phyloP scores from a whole-genome alignment of 2,888 invertebrate genomes.

The Stenoptilia bipunctidactyla region DNA sequence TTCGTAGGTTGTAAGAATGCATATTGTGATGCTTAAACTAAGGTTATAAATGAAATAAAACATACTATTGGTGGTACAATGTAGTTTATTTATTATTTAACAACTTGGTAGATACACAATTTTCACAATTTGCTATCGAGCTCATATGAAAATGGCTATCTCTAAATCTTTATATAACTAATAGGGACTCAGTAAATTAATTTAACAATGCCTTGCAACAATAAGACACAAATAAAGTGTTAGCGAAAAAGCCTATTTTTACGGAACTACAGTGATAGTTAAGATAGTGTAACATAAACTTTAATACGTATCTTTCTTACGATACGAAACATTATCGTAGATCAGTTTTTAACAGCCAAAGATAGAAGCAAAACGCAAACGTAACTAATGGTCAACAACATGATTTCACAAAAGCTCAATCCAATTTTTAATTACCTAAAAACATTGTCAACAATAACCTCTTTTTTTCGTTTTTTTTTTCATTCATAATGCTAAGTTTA shows the following conservation, averaged over 20 bases:
- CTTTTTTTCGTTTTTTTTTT: conserved; percentile 46
- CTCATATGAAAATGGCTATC: conserved; percentile 64
- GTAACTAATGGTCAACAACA: conserved; percentile 51
- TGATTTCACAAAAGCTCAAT: conserved; percentile 63
- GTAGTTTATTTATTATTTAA: conserved; percentile 76
- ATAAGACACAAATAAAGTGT: conserved; percentile 26
- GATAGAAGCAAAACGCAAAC: conserved; percentile 22
- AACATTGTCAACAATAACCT: conserved; percentile 70
- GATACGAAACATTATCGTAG: conserved; percentile 24
- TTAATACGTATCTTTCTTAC: conserved; percentile 15
- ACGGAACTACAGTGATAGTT: conserved; percentile 31
- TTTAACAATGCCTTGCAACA: conserved; percentile 55
- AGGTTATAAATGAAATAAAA: conserved; percentile 43
- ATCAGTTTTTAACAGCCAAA: conserved; percentile 28
- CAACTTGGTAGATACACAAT: conserved; percentile 71
- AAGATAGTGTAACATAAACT: conserved; percentile 2
- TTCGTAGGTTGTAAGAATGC: too few relatives aligned
- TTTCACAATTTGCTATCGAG: conserved; percentile 49
- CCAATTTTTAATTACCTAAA: conserved; percentile 61
- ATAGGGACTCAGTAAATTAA: conserved; percentile 56
- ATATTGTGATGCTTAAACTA: too few relatives aligned
- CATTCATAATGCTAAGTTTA: conserved; percentile 57
- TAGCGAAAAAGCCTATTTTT: conserved; percentile 45
- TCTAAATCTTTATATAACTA: conserved; percentile 68
- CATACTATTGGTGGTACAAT: conserved; percentile 74